These are phyloP conservation scores for Scaptodrosophila latifasciaeformis DNA, from an alignment of 2,888 invertebrate species.

Conservation along the genomic window DNA sequence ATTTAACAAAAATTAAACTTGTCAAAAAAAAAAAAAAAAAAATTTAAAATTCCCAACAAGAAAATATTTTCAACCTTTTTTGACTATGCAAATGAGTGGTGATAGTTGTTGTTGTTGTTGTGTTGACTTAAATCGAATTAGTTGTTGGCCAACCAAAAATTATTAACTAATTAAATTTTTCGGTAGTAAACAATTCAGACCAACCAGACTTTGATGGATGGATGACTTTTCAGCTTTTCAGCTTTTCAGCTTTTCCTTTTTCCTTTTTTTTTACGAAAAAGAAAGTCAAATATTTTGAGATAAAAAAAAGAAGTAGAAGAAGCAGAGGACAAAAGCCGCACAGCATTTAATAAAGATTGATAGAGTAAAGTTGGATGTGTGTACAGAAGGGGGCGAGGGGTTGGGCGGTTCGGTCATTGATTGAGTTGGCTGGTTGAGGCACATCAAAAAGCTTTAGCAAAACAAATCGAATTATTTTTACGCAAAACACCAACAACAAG, in stretches of 20 bases:
- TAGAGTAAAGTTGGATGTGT: slow-evolving; percentile 45
- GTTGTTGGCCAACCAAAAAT: neutral
- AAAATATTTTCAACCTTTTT: too few relatives aligned
- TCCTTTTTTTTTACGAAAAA: too few relatives aligned
- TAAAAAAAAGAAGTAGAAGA: neutral
- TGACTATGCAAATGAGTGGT: too few relatives aligned
- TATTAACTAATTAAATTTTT: slow-evolving; percentile 36
- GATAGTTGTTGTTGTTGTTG: slow-evolving; percentile 17
- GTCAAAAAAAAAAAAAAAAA: too few relatives aligned
- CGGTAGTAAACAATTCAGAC: neutral
- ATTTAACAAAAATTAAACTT: too few relatives aligned
- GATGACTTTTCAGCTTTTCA: too few relatives aligned
- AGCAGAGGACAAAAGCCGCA: slow-evolving; percentile 1
- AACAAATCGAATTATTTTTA: slow-evolving; percentile 44
- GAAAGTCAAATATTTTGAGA: neutral
- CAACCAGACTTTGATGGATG: slow-evolving; percentile 2
- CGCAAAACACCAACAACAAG: slow-evolving; percentile 23
- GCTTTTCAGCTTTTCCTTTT: too few relatives aligned
- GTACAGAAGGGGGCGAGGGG: slow-evolving; percentile 35
- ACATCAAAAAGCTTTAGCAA: slow-evolving; percentile 31
- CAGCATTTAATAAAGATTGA: slow-evolving; percentile 41
- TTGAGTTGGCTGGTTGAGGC: slow-evolving; percentile 23
- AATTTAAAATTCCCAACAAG: too few relatives aligned
- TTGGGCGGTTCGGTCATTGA: slow-evolving; percentile 23
- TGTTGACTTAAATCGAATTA: neutral